Conservation (phyloP, 1,140 invertebrate species). For the Pseudobourletiella spinata region DNA sequence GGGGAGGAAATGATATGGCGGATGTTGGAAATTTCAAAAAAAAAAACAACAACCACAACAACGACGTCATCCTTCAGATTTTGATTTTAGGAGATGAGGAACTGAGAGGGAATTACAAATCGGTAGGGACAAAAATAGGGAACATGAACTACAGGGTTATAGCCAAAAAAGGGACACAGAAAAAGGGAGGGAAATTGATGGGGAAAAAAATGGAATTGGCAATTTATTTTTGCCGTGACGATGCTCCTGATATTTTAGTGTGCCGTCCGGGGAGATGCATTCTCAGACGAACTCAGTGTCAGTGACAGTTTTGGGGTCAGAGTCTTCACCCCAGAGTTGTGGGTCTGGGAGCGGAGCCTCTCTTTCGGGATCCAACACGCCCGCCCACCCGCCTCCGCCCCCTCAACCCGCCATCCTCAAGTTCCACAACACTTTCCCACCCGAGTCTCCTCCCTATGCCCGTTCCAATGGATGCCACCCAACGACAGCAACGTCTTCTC, state of each 20-base stretch:
- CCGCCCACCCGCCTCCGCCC: constrained; percentile 11
- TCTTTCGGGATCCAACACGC: constrained; percentile 18
- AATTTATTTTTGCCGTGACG: constrained; percentile 13
- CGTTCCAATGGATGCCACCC: constrained; percentile 15
- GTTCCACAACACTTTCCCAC: constrained; percentile 85
- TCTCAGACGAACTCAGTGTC: constrained; percentile 16
- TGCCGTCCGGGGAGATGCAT: constrained; percentile 19
- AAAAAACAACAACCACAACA: no score
- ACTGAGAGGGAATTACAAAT: no score
- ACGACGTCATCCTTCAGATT: no score
- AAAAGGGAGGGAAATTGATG: no score
- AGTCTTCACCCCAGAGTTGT: constrained; percentile 18
- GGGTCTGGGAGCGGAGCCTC: constrained; percentile 12
- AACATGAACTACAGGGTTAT: no score
- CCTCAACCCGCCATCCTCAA: constrained; percentile 48
- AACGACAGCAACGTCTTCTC: constrained; percentile 23
- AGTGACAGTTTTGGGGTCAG: constrained; percentile 14
- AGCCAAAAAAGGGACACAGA: no score
- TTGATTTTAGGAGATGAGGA: no score
- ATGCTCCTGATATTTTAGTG: constrained; percentile 20
- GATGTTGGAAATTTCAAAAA: no score
- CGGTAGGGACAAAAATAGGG: no score
- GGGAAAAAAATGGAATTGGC: neutral
- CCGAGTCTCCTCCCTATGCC: constrained; percentile 47
- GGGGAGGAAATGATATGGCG: no score